Conservation (phyloP, 2,888 invertebrate genomes). For the Altica lythri region DNA sequence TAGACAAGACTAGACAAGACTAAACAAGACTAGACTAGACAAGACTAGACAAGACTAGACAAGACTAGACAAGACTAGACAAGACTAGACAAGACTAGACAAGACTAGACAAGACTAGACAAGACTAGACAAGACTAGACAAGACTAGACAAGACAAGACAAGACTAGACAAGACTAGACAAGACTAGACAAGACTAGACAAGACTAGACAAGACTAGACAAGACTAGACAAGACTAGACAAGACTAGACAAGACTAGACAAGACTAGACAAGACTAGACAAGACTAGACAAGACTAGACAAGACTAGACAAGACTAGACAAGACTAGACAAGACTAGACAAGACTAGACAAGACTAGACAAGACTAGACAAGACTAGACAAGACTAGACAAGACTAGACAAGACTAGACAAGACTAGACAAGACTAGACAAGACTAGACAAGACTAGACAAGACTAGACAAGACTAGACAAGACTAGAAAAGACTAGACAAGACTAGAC, state of each 20-base stretch:
- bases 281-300: background rate
- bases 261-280: background rate
- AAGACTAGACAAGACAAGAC: background rate
- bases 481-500: background rate
- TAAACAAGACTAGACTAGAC: background rate
- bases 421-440: background rate
- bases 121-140: background rate
- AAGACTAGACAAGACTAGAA: background rate
- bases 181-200: background rate
- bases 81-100: background rate
- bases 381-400: background rate
- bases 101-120: background rate
- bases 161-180: background rate
- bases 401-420: background rate
- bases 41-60: background rate
- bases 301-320: background rate
- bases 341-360: background rate
- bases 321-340: background rate
- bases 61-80: background rate
- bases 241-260: background rate
- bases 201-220: background rate
- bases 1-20: background rate
- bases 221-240: background rate
- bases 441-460: background rate
- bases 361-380: background rate